phyloP scores from a whole-genome alignment of 2,797 vertebrate genomes.

The Tachyglossus aculeatus region DNA sequence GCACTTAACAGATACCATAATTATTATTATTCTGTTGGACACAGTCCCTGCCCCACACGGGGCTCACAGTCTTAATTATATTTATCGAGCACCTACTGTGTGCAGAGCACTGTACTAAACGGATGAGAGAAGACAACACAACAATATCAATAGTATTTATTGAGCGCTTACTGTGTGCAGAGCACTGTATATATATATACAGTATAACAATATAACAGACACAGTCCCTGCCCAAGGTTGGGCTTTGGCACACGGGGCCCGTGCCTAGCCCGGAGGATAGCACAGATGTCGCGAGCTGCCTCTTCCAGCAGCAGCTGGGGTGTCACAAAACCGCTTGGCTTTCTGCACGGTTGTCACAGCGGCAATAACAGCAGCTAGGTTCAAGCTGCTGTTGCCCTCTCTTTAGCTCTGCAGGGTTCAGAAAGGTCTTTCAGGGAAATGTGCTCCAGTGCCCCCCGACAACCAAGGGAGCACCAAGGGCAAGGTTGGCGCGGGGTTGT shows the following conservation, averaged over 20 bases:
- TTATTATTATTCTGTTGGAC: no score
- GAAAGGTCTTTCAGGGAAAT: background rate
- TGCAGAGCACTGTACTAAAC: no score
- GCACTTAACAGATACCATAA: no score
- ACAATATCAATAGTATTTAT: no score
- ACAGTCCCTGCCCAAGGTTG: no score
- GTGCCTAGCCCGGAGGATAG: background rate
- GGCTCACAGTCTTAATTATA: no score
- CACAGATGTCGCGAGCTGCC: background rate
- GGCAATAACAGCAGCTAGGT: constrained; percentile 7
- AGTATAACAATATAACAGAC: no score
- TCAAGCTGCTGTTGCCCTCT: background rate
- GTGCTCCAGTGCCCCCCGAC: background rate
- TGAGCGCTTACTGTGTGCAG: no score
- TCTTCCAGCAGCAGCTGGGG: constrained; percentile 42
- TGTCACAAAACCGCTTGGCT: background rate
- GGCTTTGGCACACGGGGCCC: background rate
- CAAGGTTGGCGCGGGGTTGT: background rate
- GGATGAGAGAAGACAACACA: no score
- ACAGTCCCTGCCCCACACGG: no score
- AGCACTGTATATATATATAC: no score
- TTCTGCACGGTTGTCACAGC: background rate
- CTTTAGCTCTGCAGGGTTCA: background rate
- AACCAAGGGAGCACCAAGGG: background rate
- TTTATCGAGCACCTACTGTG: no score